Evolutionary conservation across 2,888 invertebrate genomes (phyloP).

Genomic region (Trichopria drosophilae): DNA sequence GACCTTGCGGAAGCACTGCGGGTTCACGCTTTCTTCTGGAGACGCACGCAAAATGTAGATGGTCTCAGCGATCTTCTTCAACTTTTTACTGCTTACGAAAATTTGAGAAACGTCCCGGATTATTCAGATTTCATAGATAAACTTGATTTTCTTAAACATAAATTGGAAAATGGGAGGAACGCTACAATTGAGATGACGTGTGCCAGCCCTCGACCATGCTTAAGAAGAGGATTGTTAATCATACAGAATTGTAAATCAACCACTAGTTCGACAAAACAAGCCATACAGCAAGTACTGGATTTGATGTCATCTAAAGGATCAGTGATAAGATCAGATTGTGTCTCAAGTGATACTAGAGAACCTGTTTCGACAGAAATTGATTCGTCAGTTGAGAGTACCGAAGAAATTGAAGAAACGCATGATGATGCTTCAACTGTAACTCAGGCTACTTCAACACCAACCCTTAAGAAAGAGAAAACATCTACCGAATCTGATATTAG

Average conservation of each 20-base stretch:
- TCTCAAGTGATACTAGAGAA: background rate
- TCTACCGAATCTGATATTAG: no score
- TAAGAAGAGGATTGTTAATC: constrained; percentile 33
- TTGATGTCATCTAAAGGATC: background rate
- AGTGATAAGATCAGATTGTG: background rate
- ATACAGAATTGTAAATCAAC: constrained; percentile 26
- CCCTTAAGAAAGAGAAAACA: no score
- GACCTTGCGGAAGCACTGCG: constrained; percentile 35
- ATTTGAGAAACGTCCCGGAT: constrained; percentile 23
- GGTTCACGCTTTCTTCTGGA: constrained; percentile 40
- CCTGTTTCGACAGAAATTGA: no score
- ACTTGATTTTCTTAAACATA: constrained; percentile 20
- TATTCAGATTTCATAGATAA: constrained; percentile 14
- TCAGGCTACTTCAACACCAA: no score
- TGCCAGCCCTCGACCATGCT: constrained; percentile 36
- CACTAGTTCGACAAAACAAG: constrained; percentile 16
- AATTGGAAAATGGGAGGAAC: constrained; percentile 27
- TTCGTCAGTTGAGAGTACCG: no score
- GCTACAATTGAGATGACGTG: constrained; percentile 35
- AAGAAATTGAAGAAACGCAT: no score
- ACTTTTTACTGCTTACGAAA: constrained; percentile 34
- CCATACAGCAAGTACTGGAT: constrained; percentile 12
- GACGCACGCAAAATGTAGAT: constrained; percentile 34
- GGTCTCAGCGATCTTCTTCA: constrained; percentile 35
- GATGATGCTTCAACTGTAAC: no score